phyloP scores from a whole-genome alignment of 2,113 vertebrate genomes.

The Apodemus speciosus region DNA sequence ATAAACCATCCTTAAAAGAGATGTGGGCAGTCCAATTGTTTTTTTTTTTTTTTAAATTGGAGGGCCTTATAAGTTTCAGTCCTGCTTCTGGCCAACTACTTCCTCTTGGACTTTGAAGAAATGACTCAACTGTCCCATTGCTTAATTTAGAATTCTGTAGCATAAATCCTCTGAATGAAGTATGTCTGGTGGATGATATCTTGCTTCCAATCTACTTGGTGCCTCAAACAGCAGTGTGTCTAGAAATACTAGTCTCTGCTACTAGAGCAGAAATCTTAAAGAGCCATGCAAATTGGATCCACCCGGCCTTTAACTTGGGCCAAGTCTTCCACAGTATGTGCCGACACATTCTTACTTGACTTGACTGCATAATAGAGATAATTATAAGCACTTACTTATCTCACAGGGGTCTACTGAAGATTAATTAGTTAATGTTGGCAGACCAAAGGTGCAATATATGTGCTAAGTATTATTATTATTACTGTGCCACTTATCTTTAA shows the following conservation, averaged over 20 bases:
- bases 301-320: constrained; percentile 77
- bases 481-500: constrained; percentile 64
- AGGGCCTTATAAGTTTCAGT: not conserved
- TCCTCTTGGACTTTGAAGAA: constrained; percentile 48
- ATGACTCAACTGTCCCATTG: constrained; percentile 57
- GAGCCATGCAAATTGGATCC: constrained; percentile 78
- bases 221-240: constrained; percentile 67
- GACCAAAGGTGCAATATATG: constrained; percentile 81
- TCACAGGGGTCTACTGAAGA: constrained; percentile 78
- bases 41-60: constrained; percentile 17
- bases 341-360: constrained; percentile 76
- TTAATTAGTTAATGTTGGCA: constrained; percentile 84
- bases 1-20: not conserved
- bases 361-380: constrained; percentile 78
- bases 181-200: constrained; percentile 51
- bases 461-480: constrained; percentile 83
- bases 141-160: constrained; percentile 7
- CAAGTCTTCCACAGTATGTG: constrained; percentile 77
- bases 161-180: constrained; percentile 71
- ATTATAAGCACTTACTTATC: constrained; percentile 79
- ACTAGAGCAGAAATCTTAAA: constrained; percentile 79
- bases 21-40: not conserved
- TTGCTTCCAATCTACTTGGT: constrained; percentile 59
- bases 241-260: constrained; percentile 76
- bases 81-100: not conserved